phyloP scores from a whole-genome alignment of 2,888 invertebrate genomes.

The Malthinus flaveolus region DNA sequence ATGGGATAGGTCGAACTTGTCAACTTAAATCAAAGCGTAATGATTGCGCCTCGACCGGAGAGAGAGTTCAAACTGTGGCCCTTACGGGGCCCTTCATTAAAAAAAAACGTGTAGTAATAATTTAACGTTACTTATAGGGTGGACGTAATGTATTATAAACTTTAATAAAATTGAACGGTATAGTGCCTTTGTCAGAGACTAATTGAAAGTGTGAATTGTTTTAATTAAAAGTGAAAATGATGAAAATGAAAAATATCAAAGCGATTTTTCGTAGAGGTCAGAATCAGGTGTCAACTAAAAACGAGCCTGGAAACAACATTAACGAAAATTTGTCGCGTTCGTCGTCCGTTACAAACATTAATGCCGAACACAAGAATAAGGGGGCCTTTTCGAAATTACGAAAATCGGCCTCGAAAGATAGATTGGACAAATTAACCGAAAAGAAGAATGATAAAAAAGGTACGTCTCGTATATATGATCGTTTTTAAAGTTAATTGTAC shows the following conservation, averaged over 20 bases:
- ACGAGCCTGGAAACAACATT: constrained; percentile 48
- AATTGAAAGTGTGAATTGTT: constrained; percentile 1
- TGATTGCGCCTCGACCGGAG: no score
- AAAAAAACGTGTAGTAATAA: background rate
- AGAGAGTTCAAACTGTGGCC: no score
- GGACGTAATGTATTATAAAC: background rate
- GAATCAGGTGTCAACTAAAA: constrained; percentile 55
- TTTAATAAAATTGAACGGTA: background rate
- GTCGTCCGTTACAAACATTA: constrained; percentile 68
- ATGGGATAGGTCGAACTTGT: no score
- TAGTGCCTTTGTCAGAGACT: background rate
- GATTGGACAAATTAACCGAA: constrained; percentile 44
- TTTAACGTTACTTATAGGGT: constrained; percentile 3
- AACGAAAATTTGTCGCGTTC: constrained; percentile 60
- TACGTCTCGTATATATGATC: constrained; percentile 7
- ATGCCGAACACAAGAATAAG: constrained; percentile 62
- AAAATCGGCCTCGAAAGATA: constrained; percentile 52
- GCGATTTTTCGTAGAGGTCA: constrained; percentile 90
- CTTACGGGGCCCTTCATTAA: no score
- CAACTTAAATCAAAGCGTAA: no score
- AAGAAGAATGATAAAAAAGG: constrained; percentile 48
- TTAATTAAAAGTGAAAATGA: constrained; percentile 39
- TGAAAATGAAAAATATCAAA: constrained; percentile 89
- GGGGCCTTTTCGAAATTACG: constrained; percentile 54
- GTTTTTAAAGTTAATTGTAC: background rate